phyloP scores from a whole-genome alignment of 2,797 vertebrate genomes.

The Macrochelys suwanniensis region DNA sequence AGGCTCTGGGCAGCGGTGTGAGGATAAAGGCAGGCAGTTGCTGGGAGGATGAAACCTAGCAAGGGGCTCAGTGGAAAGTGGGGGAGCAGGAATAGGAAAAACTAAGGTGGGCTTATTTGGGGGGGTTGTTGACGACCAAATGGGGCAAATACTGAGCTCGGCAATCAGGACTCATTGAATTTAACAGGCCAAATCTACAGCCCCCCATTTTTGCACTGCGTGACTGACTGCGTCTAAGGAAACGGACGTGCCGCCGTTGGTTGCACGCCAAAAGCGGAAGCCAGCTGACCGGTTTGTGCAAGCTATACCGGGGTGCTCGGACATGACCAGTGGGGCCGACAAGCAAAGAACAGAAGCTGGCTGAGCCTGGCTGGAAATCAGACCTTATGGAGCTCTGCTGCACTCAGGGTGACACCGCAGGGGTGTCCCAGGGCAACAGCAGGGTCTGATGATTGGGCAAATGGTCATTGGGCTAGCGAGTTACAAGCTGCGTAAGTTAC shows the following conservation, averaged over 20 bases:
- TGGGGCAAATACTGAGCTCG: not conserved
- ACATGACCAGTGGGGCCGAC: not conserved
- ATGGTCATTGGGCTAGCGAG: not conserved
- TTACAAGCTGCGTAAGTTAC: not conserved
- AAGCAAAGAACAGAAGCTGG: not conserved
- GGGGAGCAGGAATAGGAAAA: not conserved
- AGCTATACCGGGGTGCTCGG: not conserved
- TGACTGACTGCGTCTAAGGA: not conserved
- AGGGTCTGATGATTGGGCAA: not conserved
- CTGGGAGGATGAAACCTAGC: not conserved
- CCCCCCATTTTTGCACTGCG: accelerated
- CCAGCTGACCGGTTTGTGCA: not conserved
- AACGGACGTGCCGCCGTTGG: not conserved
- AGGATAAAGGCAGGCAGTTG: not conserved
- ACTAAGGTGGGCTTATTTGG: not conserved
- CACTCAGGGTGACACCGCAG: not conserved
- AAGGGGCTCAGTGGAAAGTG: not conserved
- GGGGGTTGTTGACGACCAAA: not conserved
- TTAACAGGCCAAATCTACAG: not conserved
- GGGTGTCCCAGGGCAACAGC: not conserved
- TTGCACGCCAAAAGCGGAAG: not conserved
- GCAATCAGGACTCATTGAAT: not conserved
- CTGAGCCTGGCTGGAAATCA: not conserved
- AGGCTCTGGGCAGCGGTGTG: accelerated
- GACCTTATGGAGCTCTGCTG: not conserved